Evolutionary conservation across 2,797 vertebrate species (phyloP).

Genomic region (Sciurus vulgaris): DNA sequence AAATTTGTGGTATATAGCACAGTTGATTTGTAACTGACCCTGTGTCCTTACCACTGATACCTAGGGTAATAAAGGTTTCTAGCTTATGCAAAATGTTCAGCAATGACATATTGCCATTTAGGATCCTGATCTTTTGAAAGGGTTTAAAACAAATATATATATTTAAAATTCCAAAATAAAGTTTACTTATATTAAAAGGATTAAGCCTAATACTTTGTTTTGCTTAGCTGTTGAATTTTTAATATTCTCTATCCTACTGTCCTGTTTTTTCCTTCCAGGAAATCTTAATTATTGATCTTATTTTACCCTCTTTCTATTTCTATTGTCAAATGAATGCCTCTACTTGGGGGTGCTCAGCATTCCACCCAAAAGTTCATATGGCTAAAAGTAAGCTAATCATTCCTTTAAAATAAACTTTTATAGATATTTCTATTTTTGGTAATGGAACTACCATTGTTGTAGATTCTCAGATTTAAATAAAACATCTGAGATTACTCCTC

Average conservation of each 20-base stretch:
- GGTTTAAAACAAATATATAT: not conserved
- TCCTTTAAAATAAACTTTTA: not conserved
- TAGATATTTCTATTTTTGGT: not conserved
- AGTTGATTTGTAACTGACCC: not conserved
- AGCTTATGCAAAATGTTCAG: not conserved
- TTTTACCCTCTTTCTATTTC: slow-evolving; percentile 26
- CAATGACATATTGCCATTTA: not conserved
- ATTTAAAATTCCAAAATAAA: slow-evolving; percentile 3
- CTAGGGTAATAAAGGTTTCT: not conserved
- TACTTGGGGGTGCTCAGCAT: not conserved
- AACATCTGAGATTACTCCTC: not conserved
- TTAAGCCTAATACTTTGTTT: slow-evolving; percentile 27
- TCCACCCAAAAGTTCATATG: not conserved
- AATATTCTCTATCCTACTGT: not conserved
- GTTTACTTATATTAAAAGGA: not conserved
- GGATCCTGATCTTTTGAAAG: not conserved
- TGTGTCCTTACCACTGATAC: not conserved
- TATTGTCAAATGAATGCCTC: not conserved
- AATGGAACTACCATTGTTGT: not conserved
- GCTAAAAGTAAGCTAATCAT: slow-evolving; percentile 37
- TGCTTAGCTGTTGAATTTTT: not conserved
- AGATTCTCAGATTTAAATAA: not conserved
- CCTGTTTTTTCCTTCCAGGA: not conserved
- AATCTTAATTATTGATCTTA: not conserved
- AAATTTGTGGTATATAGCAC: not conserved